Conservation (phyloP, 2,888 invertebrate genomes). For the Leucoma salicis region DNA sequence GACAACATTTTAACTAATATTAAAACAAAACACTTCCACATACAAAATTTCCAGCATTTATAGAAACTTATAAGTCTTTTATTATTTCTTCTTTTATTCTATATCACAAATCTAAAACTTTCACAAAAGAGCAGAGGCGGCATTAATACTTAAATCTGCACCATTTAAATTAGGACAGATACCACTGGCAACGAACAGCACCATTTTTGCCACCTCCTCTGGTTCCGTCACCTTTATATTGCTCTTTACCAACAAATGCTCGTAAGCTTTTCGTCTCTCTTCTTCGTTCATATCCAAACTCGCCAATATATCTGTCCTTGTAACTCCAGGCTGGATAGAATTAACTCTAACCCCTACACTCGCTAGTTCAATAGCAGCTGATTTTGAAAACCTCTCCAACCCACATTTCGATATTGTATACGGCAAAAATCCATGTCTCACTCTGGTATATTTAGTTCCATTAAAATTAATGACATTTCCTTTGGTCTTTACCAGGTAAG, state of each 20-base stretch:
- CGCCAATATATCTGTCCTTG: slow-evolving; percentile 41
- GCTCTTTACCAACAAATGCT: slow-evolving; percentile 25
- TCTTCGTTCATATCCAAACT: slow-evolving; percentile 40
- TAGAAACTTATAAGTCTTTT: too few relatives aligned
- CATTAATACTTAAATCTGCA: slow-evolving; percentile 41
- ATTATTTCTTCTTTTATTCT: too few relatives aligned
- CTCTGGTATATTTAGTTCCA: slow-evolving; percentile 86
- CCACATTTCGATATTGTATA: slow-evolving; percentile 43
- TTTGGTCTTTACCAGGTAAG: slow-evolving; percentile 87
- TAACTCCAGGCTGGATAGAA: slow-evolving; percentile 43
- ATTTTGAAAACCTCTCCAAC: slow-evolving; percentile 43
- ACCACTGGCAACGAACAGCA: slow-evolving; percentile 49
- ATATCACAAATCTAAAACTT: too few relatives aligned
- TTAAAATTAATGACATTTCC: slow-evolving; percentile 94
- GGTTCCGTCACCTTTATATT: slow-evolving; percentile 43
- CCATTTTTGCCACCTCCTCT: slow-evolving; percentile 51
- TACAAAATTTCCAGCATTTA: too few relatives aligned
- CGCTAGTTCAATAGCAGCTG: slow-evolving; percentile 46
- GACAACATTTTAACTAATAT: too few relatives aligned
- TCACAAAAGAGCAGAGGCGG: slow-evolving; percentile 28
- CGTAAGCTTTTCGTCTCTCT: slow-evolving; percentile 33
- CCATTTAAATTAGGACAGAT: slow-evolving; percentile 51
- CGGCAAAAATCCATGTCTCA: slow-evolving; percentile 46
- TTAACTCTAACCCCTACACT: slow-evolving; percentile 47
- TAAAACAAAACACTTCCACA: too few relatives aligned